Evolutionary conservation across 2,113 vertebrate species (phyloP).

Genomic region (Zeus faber): DNA sequence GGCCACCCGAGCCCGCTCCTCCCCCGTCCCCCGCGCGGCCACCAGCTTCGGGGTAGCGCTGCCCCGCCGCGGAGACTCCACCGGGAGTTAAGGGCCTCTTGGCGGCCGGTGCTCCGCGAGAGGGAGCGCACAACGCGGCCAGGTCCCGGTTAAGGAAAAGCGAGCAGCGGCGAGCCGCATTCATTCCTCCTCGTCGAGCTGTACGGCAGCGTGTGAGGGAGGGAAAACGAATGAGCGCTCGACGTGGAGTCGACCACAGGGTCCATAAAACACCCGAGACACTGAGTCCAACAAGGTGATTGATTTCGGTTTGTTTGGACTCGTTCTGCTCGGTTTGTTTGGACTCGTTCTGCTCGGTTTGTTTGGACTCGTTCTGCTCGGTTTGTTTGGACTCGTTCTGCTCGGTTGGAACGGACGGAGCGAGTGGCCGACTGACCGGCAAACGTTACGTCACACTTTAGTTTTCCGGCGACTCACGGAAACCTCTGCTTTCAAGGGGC

Average conservation of each 20-base stretch:
- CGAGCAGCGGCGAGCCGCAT: slow-evolving; percentile 53
- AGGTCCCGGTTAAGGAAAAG: slow-evolving; percentile 42
- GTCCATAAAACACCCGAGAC: neutral
- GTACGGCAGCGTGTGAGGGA: neutral
- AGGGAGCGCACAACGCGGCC: slow-evolving; percentile 29
- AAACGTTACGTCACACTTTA: slow-evolving; percentile 39
- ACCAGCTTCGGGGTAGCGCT: neutral
- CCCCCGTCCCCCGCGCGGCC: neutral
- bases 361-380: neutral
- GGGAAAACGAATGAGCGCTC: no score
- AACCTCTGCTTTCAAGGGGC: neutral
- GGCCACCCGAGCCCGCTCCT: neutral
- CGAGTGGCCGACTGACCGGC: slow-evolving; percentile 22
- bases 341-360: neutral
- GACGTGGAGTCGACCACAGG: no score
- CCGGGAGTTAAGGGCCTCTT: neutral
- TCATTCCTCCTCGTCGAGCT: slow-evolving; percentile 35
- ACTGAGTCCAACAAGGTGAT: neutral
- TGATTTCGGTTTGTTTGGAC: no score
- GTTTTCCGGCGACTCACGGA: slow-evolving; percentile 9
- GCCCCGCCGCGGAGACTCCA: neutral
- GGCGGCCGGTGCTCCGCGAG: neutral
- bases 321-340: neutral
- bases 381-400: neutral
- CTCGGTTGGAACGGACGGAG: no score